A percentile compares a stretch with the other conserved stretches of the same genome.
Conservation (phyloP, 2,113 vertebrate genomes). For the Atrichornis clamosus region DNA sequence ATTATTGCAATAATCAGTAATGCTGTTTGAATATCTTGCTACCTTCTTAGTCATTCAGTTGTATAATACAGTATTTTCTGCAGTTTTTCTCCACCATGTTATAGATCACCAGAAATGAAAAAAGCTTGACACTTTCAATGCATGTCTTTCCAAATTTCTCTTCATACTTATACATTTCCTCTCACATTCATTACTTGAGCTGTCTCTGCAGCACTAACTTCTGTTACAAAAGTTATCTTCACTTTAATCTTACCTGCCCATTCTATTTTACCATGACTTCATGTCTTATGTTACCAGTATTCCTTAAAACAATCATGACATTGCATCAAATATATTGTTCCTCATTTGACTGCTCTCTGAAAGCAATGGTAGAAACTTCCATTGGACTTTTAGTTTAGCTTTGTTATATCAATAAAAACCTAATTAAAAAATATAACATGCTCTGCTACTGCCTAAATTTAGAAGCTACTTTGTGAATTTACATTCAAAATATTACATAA, state of each 20-base stretch:
- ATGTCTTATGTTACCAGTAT: not conserved
- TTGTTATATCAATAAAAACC: not conserved
- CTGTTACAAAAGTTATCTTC: not conserved
- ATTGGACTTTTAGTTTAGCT: not conserved
- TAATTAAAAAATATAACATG: not conserved
- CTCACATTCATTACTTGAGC: not conserved
- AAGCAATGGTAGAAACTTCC: not conserved
- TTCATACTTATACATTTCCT: not conserved
- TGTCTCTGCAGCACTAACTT: not conserved
- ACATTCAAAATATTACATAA: not conserved
- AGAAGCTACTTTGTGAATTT: not conserved
- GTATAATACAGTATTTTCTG: not conserved
- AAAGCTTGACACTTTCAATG: not conserved
- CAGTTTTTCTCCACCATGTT: not conserved
- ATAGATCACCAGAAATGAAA: not conserved
- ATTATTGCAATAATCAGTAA: not conserved
- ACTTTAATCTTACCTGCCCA: not conserved
- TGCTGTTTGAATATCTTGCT: not conserved
- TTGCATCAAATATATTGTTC: not conserved
- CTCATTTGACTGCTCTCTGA: not conserved
- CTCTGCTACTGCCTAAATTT: not conserved
- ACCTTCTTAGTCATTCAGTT: not conserved
- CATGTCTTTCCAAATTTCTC: not conserved
- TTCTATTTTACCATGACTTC: not conserved
- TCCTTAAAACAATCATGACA: not conserved